Percentiles rank a stretch among this genome's conserved stretches.
Conservation (phyloP, 1,140 invertebrate species). For the Zaprionus taronus region DNA sequence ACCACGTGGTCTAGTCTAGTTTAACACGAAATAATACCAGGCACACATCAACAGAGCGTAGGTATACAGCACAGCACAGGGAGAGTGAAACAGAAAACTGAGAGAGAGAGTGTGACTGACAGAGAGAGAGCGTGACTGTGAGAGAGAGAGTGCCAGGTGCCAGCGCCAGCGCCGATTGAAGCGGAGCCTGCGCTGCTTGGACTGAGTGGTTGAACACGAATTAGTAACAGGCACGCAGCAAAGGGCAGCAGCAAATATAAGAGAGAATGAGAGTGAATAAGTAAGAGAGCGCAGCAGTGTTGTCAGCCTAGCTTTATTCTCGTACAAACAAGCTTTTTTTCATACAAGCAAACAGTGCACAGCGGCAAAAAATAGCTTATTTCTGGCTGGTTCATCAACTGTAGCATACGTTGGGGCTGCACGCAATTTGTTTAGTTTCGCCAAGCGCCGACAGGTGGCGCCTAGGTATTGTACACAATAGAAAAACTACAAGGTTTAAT, state of each 20-base stretch:
- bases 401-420: constrained; percentile 1
- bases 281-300: background rate
- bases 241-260: background rate
- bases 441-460: background rate
- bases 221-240: background rate
- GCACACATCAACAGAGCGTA: background rate
- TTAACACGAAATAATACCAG: background rate
- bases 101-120: background rate
- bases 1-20: background rate
- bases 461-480: background rate
- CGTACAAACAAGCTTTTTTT: too few species aligned
- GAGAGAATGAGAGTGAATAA: background rate
- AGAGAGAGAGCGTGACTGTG: background rate
- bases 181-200: constrained; percentile 1
- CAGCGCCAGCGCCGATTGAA: background rate
- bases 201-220: constrained; percentile 2
- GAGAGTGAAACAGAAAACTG: background rate
- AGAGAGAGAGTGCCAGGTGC: background rate
- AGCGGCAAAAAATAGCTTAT: too few species aligned
- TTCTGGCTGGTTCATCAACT: background rate
- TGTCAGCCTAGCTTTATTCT: too few species aligned
- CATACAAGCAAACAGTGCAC: too few species aligned
- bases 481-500: background rate
- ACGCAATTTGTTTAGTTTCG: background rate
- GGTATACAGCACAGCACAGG: background rate